Percentiles rank a stretch among this genome's conserved stretches.
Conservation (phyloP, 2,113 vertebrate species). For the Pseudorectes ferrugineus region DNA sequence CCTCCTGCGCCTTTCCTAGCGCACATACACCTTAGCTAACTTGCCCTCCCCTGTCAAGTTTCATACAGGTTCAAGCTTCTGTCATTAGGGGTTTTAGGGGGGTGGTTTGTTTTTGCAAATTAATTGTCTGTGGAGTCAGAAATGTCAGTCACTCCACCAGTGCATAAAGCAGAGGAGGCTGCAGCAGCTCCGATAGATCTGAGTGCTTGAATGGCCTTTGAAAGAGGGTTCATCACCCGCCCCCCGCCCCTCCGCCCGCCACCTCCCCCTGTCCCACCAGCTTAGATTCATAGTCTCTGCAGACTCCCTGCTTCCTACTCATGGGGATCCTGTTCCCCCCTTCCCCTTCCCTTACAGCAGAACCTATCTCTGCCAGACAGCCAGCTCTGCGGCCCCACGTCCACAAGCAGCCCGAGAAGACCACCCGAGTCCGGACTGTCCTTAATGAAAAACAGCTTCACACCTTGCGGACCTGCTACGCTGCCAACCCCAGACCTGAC, state of each 20-base stretch:
- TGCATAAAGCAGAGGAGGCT: not conserved
- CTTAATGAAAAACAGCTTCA: conserved; percentile 99
- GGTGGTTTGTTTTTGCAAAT: conserved; percentile 36
- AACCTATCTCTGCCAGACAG: conserved; percentile 95
- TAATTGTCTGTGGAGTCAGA: conserved; percentile 39
- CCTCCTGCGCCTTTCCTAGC: not conserved
- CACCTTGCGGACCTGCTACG: conserved; percentile 97
- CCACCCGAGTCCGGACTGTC: conserved; percentile 94
- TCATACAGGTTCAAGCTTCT: not conserved
- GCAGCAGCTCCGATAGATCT: not conserved
- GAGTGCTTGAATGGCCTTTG: not conserved
- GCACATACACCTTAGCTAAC: not conserved
- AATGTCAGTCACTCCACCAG: conserved; percentile 35
- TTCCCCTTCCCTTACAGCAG: conserved; percentile 81
- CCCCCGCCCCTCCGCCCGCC: not conserved
- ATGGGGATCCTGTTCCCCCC: conserved; percentile 30
- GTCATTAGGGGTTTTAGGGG: not conserved
- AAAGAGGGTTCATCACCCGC: not conserved
- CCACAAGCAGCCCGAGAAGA: conserved; percentile 98
- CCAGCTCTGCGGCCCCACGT: conserved; percentile 92
- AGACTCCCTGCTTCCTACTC: conserved; percentile 15
- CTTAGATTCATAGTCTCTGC: not conserved
- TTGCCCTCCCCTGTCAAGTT: not conserved
- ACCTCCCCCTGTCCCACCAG: not conserved
- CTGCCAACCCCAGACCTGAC: conserved; percentile 95